These are phyloP conservation scores for Lydus trimaculatus DNA, from an alignment of 2,888 invertebrate genomes.

Conservation along the genomic window DNA sequence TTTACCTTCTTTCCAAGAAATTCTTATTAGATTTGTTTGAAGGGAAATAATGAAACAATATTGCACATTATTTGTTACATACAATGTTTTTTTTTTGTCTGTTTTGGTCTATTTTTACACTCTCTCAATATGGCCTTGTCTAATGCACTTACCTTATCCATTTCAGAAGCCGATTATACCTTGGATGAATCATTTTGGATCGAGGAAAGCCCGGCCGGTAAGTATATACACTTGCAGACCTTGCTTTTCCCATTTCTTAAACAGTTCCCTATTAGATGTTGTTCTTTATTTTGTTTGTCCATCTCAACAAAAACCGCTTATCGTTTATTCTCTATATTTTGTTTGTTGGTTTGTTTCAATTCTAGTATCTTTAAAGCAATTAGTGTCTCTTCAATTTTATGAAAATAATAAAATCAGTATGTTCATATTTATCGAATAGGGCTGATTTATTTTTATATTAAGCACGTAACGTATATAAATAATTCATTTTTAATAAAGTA, in stretches of 20 bases:
- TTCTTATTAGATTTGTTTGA: neutral
- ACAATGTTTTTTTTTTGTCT: neutral
- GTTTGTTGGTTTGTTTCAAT: neutral
- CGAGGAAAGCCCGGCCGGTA: slow-evolving; percentile 90
- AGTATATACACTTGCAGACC: slow-evolving; percentile 57
- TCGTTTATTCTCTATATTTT: neutral
- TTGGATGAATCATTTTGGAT: slow-evolving; percentile 94
- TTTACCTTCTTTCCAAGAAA: neutral
- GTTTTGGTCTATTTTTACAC: slow-evolving; percentile 18
- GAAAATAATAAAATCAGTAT: no score
- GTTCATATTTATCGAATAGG: neutral
- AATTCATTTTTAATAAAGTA: neutral
- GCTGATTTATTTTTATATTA: neutral
- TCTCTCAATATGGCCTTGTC: slow-evolving; percentile 16
- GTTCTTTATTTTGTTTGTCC: neutral
- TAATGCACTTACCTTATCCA: slow-evolving; percentile 29
- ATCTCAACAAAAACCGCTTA: neutral
- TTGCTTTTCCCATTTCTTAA: neutral
- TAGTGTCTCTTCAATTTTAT: neutral
- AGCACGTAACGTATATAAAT: neutral
- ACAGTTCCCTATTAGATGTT: neutral
- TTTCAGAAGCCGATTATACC: slow-evolving; percentile 90
- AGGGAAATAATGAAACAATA: neutral
- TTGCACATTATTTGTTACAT: neutral
- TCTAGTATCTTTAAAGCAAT: neutral